phyloP scores from a whole-genome alignment of 2,113 vertebrate genomes.

The Heloderma charlesbogerti region DNA sequence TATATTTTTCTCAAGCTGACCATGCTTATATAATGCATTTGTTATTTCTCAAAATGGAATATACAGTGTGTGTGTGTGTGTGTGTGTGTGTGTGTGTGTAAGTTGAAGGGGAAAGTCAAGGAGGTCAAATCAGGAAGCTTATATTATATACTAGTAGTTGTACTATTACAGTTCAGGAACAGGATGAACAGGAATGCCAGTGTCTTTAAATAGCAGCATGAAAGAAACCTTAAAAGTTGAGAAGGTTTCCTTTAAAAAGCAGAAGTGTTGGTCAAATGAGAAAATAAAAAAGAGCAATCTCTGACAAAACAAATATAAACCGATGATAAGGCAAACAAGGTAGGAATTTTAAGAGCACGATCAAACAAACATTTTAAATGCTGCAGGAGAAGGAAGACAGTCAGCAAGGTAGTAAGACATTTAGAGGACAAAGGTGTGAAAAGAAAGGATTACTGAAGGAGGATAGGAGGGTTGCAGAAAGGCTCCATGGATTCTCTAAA shows the following conservation, averaged over 20 bases:
- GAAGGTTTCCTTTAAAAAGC: neutral
- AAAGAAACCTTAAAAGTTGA: neutral
- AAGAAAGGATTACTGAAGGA: neutral
- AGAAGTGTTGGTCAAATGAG: neutral
- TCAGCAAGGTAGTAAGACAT: neutral
- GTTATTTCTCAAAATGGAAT: neutral
- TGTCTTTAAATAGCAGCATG: neutral
- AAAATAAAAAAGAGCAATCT: neutral
- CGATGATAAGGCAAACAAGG: neutral
- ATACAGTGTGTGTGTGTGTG: neutral
- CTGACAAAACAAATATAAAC: neutral
- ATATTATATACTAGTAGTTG: neutral
- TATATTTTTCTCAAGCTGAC: neutral
- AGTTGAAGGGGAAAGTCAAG: neutral
- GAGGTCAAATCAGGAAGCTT: neutral
- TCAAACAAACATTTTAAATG: constrained; percentile 2
- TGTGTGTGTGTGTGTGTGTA: neutral
- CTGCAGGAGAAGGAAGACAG: neutral
- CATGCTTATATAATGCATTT: neutral
- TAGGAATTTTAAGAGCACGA: neutral
- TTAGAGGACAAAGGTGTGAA: neutral
- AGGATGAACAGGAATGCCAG: neutral
- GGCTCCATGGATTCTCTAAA: neutral
- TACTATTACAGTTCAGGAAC: neutral
- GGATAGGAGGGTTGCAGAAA: neutral